Conservation (phyloP, 1,140 invertebrate species). For the Lucilia sericata region DNA sequence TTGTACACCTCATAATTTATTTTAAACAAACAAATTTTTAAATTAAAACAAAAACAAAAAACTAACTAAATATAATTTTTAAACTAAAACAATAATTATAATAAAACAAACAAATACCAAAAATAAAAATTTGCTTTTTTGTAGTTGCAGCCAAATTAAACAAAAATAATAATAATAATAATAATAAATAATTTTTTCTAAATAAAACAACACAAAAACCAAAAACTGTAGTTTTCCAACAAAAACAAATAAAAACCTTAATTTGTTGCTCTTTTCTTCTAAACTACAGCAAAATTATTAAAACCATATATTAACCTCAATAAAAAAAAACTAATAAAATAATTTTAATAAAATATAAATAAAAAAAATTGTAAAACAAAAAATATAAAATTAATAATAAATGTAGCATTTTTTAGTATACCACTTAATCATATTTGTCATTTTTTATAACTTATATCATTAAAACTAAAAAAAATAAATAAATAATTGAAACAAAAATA, state of each 20-base stretch:
- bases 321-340: conserved; percentile 12
- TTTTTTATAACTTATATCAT: conserved; percentile 25
- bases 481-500: neutral
- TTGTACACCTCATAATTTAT: conserved; percentile 36
- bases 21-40: neutral
- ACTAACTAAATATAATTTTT: neutral
- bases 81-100: neutral
- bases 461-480: neutral
- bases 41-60: conserved; percentile 1
- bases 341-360: conserved; percentile 26
- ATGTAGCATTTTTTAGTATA: conserved; percentile 27
- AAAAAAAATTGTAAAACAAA: conserved; percentile 31
- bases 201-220: neutral
- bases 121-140: neutral
- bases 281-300: conserved; percentile 37
- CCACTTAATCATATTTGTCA: conserved; percentile 16
- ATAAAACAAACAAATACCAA: neutral
- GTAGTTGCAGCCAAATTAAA: conserved; percentile 16
- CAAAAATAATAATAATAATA: no score
- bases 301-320: conserved; percentile 1
- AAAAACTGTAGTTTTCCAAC: conserved; percentile 26
- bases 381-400: conserved; percentile 3
- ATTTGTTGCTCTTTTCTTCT: conserved; percentile 1
- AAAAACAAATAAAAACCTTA: conserved; percentile 15
- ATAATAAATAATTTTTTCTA: neutral